These are phyloP conservation scores for Aleadryas rufinucha DNA, from an alignment of 2,113 vertebrate genomes.

Conservation along the genomic window DNA sequence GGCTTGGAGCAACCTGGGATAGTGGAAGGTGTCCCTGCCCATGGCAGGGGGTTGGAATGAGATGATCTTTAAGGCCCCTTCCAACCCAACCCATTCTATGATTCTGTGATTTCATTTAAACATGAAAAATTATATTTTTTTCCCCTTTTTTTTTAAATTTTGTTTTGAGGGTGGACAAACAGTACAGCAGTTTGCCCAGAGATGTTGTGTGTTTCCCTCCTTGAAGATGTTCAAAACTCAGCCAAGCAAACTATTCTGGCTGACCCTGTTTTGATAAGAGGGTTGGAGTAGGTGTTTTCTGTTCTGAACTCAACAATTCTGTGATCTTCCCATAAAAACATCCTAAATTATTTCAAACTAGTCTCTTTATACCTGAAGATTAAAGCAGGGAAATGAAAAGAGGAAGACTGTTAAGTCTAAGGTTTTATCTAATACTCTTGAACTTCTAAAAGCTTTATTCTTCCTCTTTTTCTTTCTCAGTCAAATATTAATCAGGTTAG, in stretches of 20 bases:
- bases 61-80: neutral
- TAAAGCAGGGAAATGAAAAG: neutral
- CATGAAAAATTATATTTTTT: neutral
- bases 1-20: accelerated
- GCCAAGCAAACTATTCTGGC: neutral
- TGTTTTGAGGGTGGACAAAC: neutral
- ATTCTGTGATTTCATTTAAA: neutral
- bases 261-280: neutral
- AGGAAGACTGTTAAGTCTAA: neutral
- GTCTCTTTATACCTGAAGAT: neutral
- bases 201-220: neutral
- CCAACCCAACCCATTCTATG: neutral
- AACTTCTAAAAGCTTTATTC: neutral
- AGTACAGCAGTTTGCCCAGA: neutral
- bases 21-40: neutral
- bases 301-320: neutral
- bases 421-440: neutral
- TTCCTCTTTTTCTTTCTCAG: neutral
- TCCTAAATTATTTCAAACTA: neutral
- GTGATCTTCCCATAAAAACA: neutral
- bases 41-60: accelerated
- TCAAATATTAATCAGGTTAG: neutral
- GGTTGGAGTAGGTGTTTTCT: neutral
- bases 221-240: neutral
- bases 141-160: neutral